Evolutionary conservation across 1,140 invertebrate species (phyloP).

Genomic region (Mercenaria mercenaria): DNA sequence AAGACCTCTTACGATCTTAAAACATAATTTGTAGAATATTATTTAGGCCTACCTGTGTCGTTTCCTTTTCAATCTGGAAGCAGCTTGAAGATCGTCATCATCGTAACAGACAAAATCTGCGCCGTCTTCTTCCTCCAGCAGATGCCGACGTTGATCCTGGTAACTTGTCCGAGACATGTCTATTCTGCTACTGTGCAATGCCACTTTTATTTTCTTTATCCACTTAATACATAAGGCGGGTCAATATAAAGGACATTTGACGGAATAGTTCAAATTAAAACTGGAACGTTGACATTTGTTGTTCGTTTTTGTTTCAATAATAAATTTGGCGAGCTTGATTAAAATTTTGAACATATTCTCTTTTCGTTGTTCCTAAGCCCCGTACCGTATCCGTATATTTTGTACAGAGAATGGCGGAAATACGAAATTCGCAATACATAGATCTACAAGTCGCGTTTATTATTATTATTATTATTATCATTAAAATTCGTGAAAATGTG

Average conservation of each 20-base stretch:
- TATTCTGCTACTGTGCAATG: background rate
- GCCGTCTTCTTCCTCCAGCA: slow-evolving; percentile 19
- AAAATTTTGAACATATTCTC: background rate
- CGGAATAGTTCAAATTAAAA: background rate
- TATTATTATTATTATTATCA: no score
- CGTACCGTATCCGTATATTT: no score
- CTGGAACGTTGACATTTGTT: background rate
- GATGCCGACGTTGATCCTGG: slow-evolving; percentile 18
- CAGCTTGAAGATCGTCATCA: slow-evolving; percentile 57
- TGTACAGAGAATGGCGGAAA: no score
- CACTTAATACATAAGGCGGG: background rate
- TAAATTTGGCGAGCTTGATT: background rate
- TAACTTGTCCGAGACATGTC: background rate
- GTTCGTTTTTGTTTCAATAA: background rate
- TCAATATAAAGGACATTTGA: slow-evolving; percentile 5
- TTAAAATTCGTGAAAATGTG: no score
- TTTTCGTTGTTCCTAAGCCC: no score
- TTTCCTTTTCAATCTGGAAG: slow-evolving; percentile 31
- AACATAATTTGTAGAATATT: no score
- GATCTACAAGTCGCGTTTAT: no score
- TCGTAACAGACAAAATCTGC: slow-evolving; percentile 35
- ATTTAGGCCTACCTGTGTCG: no score
- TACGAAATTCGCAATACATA: no score
- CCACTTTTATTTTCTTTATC: background rate
- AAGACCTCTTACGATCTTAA: no score